Conservation (phyloP, 2,888 invertebrate genomes). For the Loripinus fragilis region DNA sequence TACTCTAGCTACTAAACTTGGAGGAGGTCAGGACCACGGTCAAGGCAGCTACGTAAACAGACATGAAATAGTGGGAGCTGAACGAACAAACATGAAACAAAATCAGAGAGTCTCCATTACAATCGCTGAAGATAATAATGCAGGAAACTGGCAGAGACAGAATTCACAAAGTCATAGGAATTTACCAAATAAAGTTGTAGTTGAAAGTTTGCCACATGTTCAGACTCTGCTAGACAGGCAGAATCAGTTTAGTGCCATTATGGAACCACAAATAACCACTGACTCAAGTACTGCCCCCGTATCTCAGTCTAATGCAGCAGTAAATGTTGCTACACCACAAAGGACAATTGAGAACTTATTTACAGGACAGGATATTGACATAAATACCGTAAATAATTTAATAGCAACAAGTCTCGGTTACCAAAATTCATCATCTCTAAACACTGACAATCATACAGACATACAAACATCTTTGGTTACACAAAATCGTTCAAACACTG, state of each 20-base stretch:
- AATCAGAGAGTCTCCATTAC: background rate
- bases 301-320: background rate
- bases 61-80: background rate
- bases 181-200: background rate
- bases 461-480: background rate
- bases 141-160: conserved; percentile 4
- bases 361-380: background rate
- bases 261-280: background rate
- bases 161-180: background rate
- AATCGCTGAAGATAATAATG: background rate
- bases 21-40: background rate
- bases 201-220: conserved; percentile 1
- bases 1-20: background rate
- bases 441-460: background rate
- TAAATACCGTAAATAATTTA: background rate
- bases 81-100: background rate
- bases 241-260: background rate
- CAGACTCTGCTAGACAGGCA: background rate
- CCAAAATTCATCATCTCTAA: background rate
- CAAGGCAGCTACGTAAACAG: conserved; percentile 2
- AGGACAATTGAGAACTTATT: conserved; percentile 3
- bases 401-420: background rate
- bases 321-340: background rate
- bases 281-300: background rate
- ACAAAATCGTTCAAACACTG: background rate